These are phyloP conservation scores for Vimba vimba DNA, from an alignment of 2,113 vertebrate genomes.

Conservation along the genomic window DNA sequence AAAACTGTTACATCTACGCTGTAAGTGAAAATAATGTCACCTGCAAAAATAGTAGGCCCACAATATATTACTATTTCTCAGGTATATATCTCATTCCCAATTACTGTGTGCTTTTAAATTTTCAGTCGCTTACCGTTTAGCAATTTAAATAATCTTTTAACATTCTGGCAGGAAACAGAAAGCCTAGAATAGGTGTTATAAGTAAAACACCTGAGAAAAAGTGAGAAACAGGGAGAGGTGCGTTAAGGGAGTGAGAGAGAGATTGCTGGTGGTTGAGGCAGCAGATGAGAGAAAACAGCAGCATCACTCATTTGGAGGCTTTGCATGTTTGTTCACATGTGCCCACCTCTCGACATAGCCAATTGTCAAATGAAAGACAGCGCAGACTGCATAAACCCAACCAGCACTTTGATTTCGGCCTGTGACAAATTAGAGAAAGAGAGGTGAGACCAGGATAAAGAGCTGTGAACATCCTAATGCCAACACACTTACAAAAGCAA, in stretches of 20 bases:
- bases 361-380: conserved; percentile 55
- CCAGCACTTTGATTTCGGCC: conserved; percentile 71
- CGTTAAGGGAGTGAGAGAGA: neutral
- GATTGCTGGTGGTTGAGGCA: neutral
- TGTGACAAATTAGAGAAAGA: conserved; percentile 61
- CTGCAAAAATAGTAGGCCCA: neutral
- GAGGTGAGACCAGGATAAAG: neutral
- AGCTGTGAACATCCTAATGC: neutral
- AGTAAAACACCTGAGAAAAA: neutral
- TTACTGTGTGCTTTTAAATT: neutral
- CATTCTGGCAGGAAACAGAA: neutral
- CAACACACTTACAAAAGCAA: neutral
- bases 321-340: conserved; percentile 57
- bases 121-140: neutral
- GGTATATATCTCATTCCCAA: neutral
- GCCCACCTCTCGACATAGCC: conserved; percentile 61
- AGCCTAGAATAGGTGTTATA: conserved; percentile 9
- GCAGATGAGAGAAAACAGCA: conserved; percentile 30
- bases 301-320: conserved; percentile 55
- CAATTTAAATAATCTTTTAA: neutral
- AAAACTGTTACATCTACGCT: neutral
- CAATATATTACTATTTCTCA: neutral
- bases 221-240: neutral
- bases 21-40: neutral
- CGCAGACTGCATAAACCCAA: conserved; percentile 53